These are phyloP conservation scores for Melanostoma scalare DNA, from an alignment of 2,888 invertebrate species.

Conservation along the genomic window DNA sequence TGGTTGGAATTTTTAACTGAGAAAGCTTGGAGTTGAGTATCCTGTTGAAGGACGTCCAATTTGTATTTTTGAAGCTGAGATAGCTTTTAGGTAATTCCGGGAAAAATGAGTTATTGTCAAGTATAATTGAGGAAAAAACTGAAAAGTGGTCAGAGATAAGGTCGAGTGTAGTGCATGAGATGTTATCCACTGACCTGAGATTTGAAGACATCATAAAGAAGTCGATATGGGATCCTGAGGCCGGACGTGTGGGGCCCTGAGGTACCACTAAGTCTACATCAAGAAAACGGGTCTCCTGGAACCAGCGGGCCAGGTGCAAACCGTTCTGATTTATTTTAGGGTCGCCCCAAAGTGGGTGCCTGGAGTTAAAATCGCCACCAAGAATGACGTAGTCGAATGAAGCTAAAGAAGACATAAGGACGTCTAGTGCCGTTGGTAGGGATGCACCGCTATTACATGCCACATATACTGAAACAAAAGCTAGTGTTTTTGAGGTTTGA, in stretches of 20 bases:
- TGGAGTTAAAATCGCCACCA: slow-evolving; percentile 6
- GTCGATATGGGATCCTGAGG: neutral
- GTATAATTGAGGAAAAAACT: neutral
- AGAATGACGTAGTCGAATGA: neutral
- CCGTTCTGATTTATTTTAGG: neutral
- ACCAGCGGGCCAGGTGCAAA: neutral
- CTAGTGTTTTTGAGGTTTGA: neutral
- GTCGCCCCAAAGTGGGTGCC: slow-evolving; percentile 2
- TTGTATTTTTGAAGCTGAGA: neutral
- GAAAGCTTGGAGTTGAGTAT: neutral
- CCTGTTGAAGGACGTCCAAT: neutral
- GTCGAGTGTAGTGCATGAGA: neutral
- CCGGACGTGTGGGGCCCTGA: too few relatives aligned
- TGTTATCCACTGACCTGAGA: neutral
- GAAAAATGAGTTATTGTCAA: neutral
- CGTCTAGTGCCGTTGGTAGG: neutral
- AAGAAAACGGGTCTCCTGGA: neutral
- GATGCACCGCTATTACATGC: neutral
- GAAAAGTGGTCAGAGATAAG: neutral
- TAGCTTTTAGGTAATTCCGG: neutral
- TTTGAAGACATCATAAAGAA: neutral
- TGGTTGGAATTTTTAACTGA: neutral
- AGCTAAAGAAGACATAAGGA: neutral
- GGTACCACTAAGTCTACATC: neutral
- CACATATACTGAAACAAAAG: neutral